Evolutionary conservation across 2,113 vertebrate species (phyloP).

Genomic region (Terrapene triunguis): DNA sequence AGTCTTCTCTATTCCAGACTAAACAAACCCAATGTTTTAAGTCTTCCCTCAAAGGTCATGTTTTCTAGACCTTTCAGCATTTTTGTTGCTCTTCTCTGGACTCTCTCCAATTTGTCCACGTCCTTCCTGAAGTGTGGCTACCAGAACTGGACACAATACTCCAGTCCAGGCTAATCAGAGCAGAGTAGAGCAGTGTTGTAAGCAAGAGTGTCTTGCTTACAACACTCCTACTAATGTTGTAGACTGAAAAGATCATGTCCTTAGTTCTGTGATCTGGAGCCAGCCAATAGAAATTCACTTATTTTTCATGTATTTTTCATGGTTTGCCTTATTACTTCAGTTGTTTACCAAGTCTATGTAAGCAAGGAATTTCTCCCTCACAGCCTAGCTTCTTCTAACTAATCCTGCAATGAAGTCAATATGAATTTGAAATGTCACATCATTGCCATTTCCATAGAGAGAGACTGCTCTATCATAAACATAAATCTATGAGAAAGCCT

Average conservation of each 20-base stretch:
- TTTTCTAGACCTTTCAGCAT: no score
- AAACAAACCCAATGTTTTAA: no score
- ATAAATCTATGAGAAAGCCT: constrained; percentile 5
- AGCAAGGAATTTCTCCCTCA: background rate
- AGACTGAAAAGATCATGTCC: background rate
- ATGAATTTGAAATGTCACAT: background rate
- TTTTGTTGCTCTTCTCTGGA: no score
- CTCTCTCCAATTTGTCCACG: no score
- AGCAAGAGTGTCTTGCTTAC: no score
- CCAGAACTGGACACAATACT: no score
- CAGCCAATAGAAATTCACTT: background rate
- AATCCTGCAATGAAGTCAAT: background rate
- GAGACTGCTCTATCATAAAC: background rate
- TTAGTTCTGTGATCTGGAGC: background rate
- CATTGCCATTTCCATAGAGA: constrained; percentile 29
- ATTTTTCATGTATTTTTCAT: background rate
- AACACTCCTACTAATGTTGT: no score
- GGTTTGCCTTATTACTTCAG: background rate
- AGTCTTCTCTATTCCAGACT: no score
- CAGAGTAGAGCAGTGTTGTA: no score
- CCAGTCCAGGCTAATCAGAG: no score
- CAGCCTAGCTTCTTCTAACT: constrained; percentile 19
- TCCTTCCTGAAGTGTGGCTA: no score
- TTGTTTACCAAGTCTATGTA: background rate
- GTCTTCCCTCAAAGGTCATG: no score